Evolutionary conservation across 2,888 invertebrate genomes (phyloP).

Genomic region (Plebejus argus): DNA sequence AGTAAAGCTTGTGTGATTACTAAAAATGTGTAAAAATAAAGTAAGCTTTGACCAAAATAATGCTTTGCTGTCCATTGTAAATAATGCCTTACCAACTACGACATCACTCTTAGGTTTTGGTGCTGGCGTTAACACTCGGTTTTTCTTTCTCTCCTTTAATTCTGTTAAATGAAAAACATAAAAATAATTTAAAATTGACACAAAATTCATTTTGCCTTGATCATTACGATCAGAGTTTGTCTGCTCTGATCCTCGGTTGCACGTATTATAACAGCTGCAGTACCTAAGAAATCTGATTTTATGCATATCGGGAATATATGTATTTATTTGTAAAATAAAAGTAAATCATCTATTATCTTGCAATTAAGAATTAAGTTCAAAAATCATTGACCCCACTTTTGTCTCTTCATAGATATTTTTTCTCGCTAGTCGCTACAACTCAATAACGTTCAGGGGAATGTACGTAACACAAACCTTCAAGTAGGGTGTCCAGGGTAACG

Average conservation of each 20-base stretch:
- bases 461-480: slow-evolving; percentile 46
- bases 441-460: too few species aligned
- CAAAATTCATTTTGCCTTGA: not conserved
- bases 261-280: not conserved
- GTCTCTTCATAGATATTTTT: not conserved
- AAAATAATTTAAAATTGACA: not conserved
- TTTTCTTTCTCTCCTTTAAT: slow-evolving; percentile 41
- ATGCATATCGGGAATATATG: too few species aligned
- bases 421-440: not conserved
- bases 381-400: not conserved
- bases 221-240: not conserved
- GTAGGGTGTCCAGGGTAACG: slow-evolving; percentile 48
- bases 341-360: too few species aligned
- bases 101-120: slow-evolving; percentile 42
- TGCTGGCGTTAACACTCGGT: slow-evolving; percentile 37
- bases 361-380: too few species aligned
- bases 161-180: slow-evolving; percentile 40
- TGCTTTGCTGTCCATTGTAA: not conserved
- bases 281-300: not conserved
- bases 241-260: not conserved
- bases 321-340: too few species aligned
- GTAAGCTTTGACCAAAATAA: too few species aligned
- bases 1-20: slow-evolving; percentile 11
- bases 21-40: not conserved
- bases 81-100: slow-evolving; percentile 45